Base-by-base conservation (phyloP, 2,797 vertebrate species). In the Varecia variegata region DNA sequence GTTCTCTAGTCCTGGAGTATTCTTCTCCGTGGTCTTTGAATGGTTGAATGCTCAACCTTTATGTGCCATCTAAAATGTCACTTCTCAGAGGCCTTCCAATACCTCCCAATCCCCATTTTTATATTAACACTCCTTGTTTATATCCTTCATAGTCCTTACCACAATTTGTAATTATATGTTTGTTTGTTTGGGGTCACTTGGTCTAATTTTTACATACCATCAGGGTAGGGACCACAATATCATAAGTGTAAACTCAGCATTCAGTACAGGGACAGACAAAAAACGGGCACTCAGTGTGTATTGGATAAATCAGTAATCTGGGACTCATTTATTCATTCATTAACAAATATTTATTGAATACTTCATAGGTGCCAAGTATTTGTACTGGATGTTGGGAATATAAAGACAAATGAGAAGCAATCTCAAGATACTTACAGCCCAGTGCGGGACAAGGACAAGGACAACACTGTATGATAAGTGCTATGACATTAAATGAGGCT, bases 321-420 rank as follows among this genome's bases (percentile, higher is more conserved):
- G 73, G 47, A 71, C 25, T 56, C 47, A 73, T 54, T 70, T 62
- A 86, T 38, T 95, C 52, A 85, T 58, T 67, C 13, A 65, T 50
- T 83, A 65, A 83, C 35, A 71, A 79, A 56, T 45, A 76, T 67
- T 65, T 68, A 68, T 18, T 71, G 47, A 93, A 11, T 12, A 50
- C 65, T 62, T 25, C 62, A 47, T 50, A 77, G 45, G 45, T 89
- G 32, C 47, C 47, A 62, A 15, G 4, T 88, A 62, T 21, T 74
- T n/a, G 17, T 15, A 12, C 54, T 60, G 18, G 9, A 50, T 50
- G 54, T 27, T 83, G 45, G 47, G 5, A 82, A 83, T 35, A 60
- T 10, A 88, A 95, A 93, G 15, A 77, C 47, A 95, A 88, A 93
- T 38, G 27, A 90, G 60, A 95, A 77, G 58, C 52, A 76, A 65